Base-by-base conservation (phyloP, 1,140 invertebrate species). In the Hetaerina americana region DNA sequence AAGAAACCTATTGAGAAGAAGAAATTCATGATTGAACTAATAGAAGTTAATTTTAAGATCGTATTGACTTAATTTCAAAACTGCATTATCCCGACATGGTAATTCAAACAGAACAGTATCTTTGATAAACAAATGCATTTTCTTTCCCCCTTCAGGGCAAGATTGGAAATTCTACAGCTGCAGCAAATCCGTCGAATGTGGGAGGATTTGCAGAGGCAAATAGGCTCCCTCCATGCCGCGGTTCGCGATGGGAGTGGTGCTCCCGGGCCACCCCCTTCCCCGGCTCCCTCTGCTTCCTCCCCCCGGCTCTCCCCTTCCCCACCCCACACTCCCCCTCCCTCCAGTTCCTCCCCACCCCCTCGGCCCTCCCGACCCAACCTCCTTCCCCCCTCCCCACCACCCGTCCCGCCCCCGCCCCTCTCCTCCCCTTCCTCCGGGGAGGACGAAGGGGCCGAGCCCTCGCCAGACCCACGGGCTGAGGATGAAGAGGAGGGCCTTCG, bases 121-220 rank as follows among this genome's bases (percentile, higher is more conserved):
- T n/a, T n/a, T n/a, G n/a, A n/a, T n/a, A n/a, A n/a, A n/a, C n/a
- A n/a, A n/a, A n/a, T n/a, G n/a, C n/a, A n/a, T n/a, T n/a, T 68
- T 10, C 15, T 68, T 22, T 25, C n/a, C 10, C 28, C 57, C 71
- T 69, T 28, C 71, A 76, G 76, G 71, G 75, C 77, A 25, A 75
- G 76, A 1, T 72, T 78, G 31, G 77, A 79, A 71, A 75, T 77
- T 10, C 67, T 77, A 25, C 85, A 87, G 49, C 78, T 89, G 71
- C 84, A 85, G 73, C 83, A 87, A 75, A 82, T 90, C 27, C 83
- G 87, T 6, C 81, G 80, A 71, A 86, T 89, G 82, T 86, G 88
- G 81, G 84, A 86, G 71, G 85, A 87, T 76, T 79, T 90, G 31
- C 84, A 87, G 66, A 77, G 84, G 69, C 85, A 87, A 70, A 85